Evolutionary conservation across 2,113 vertebrate species (phyloP).

Genomic region (Dissostichus mawsoni): DNA sequence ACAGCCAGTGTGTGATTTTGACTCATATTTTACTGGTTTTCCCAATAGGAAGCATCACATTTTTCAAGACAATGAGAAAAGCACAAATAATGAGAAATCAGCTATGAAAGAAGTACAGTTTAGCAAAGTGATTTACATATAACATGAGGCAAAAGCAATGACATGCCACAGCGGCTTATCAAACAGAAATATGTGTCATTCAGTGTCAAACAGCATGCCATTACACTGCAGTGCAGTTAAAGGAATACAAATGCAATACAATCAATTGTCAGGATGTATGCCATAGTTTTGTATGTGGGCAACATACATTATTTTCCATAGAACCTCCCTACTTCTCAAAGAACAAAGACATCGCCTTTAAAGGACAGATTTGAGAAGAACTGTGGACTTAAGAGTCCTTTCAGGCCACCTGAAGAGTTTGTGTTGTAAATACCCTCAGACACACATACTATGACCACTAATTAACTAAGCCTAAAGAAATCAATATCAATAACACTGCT

Average conservation of each 20-base stretch:
- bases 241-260: slow-evolving; percentile 63
- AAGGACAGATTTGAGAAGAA: neutral
- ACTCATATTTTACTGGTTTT: slow-evolving; percentile 35
- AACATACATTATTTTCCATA: slow-evolving; percentile 53
- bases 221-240: slow-evolving; percentile 40
- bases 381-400: neutral
- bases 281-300: slow-evolving; percentile 12
- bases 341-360: neutral
- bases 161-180: slow-evolving; percentile 42
- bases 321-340: slow-evolving; percentile 24
- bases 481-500: neutral
- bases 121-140: slow-evolving; percentile 33
- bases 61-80: slow-evolving; percentile 37
- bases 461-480: neutral
- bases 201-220: slow-evolving; percentile 64
- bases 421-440: neutral
- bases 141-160: slow-evolving; percentile 36
- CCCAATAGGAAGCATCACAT: neutral
- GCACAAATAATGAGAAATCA: slow-evolving; percentile 37
- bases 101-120: slow-evolving; percentile 18
- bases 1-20: neutral
- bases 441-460: neutral
- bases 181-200: slow-evolving; percentile 47
- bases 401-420: neutral
- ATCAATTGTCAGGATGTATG: slow-evolving; percentile 69